Conservation (phyloP, 2,888 invertebrate species). For the Melanchra persicariae region DNA sequence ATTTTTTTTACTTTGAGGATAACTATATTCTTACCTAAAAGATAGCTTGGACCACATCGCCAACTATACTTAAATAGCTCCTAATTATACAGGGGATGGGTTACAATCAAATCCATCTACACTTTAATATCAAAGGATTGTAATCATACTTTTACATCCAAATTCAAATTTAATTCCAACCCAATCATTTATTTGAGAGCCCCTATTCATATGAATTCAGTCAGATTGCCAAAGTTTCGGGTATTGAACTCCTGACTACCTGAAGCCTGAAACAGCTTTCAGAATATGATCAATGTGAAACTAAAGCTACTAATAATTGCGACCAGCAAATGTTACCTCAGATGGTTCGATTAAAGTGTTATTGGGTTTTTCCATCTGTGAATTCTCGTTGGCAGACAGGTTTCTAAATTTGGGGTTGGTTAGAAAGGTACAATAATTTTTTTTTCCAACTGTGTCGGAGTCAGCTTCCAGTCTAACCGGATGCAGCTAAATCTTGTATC, state of each 20-base stretch:
- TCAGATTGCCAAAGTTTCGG: constrained; percentile 31
- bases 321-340: background rate
- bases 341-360: background rate
- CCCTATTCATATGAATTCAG: constrained; percentile 5
- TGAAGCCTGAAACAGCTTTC: constrained; percentile 12
- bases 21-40: no score
- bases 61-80: background rate
- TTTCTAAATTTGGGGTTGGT: no score
- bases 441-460: no score
- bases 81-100: background rate
- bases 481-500: no score
- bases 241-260: background rate
- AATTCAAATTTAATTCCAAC: constrained; percentile 5
- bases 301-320: constrained; percentile 7
- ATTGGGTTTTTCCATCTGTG: background rate
- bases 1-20: no score
- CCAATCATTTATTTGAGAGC: constrained; percentile 5
- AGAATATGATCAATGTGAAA: constrained; percentile 30
- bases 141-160: constrained; percentile 2
- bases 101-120: background rate
- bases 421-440: no score
- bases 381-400: background rate
- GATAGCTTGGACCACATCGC: background rate
- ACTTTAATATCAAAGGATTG: background rate
- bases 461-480: no score